Evolutionary conservation across 2,888 invertebrate genomes (phyloP), one percentile per base, ranked within the genome.

Genomic region (Drosophila eohydei): DNA sequence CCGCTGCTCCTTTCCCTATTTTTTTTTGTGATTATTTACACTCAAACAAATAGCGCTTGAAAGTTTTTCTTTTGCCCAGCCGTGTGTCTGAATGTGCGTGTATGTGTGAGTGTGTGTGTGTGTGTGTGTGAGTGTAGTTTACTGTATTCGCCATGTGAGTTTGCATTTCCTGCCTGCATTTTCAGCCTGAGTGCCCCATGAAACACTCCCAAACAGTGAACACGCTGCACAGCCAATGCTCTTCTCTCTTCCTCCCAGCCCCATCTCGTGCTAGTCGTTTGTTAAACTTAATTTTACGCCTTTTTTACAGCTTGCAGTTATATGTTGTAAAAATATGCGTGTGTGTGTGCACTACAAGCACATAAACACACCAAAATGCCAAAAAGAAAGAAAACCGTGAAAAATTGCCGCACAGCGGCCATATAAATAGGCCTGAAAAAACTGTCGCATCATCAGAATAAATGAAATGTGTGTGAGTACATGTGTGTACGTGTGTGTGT

Each of bases 241-340:
- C 26, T 36, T 4, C 21, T 9, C 50, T 38, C 51, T 26, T 46
- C 16, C 11, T 44, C 50, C 34, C 40, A 21, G 21, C 48, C 36
- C 50, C 59, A 50, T 4, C 14, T n/a, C 38, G 52, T 43, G 52
- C 63, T 64, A 74, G 59, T 72, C 74, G 83, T 87, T 85, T 85
- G 88, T 85, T 84, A 84, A 87, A 85, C 83, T 88, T 83, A 83
- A 88, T 88, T 86, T 88, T 88, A 85, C 88, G 85, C 88, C 88
- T 75, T 85, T 85, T 85, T 85, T 85, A 87, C 88, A 85, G 85
- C 85, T 88, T 88, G 81, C 83, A 85, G 83, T 72, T 85, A 85
- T 88, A 76, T 85, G 83, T 78, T 81, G 72, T 74, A 71, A 81
- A 74, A 48, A 43, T 52, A 11, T 44, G 57, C 40, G 54, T 46